Evolutionary conservation across 2,888 invertebrate genomes (phyloP).

Genomic region (Nezara viridula): DNA sequence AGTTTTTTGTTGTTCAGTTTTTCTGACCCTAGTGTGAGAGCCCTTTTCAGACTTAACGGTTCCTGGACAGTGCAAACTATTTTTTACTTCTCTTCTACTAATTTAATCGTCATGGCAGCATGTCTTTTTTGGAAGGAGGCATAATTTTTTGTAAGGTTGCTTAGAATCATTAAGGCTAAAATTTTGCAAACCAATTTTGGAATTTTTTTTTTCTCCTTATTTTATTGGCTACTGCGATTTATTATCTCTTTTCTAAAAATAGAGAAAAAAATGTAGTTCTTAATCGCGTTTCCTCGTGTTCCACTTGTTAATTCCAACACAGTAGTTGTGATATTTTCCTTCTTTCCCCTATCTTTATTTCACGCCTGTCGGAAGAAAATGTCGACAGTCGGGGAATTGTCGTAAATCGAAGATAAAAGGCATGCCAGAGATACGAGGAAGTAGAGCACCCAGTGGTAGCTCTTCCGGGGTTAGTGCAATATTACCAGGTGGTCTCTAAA

Average conservation of each 20-base stretch:
- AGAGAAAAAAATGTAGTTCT: neutral
- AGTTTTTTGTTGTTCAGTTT: neutral
- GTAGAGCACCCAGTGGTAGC: neutral
- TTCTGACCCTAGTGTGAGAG: neutral
- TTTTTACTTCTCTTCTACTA: no score
- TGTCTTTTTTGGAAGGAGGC: no score
- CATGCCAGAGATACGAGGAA: neutral
- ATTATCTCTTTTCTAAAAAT: neutral
- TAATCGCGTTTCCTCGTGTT: neutral
- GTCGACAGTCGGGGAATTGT: neutral
- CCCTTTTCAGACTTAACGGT: neutral
- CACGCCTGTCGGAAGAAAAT: neutral
- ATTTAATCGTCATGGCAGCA: no score
- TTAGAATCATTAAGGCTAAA: no score
- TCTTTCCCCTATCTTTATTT: neutral
- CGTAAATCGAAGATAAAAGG: neutral
- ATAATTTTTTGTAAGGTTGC: no score
- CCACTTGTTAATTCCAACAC: neutral
- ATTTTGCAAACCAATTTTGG: no score
- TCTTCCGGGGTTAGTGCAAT: neutral
- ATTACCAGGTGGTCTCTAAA: neutral
- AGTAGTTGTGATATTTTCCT: neutral
- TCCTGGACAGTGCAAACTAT: no score
- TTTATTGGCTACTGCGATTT: neutral
- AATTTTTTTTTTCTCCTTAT: no score